Percentiles rank a stretch among this genome's conserved stretches.
phyloP scores from a whole-genome alignment of 1,140 invertebrate genomes.

The Branchinecta lindahli region DNA sequence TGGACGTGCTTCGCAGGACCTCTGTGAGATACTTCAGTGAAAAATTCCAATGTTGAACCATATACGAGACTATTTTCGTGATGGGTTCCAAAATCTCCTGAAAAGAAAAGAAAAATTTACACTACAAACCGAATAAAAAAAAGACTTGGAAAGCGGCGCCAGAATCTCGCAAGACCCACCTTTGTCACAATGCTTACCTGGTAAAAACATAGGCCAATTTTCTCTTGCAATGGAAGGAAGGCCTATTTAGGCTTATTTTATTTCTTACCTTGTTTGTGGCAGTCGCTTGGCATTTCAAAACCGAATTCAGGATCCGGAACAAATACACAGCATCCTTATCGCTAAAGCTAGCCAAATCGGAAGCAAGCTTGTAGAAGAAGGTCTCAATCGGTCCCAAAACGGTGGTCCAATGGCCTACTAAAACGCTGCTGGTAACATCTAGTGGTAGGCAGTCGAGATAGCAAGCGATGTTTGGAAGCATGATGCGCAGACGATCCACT shows the following conservation, averaged over 20 bases:
- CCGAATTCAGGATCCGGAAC: constrained; percentile 65
- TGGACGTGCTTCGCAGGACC: not conserved
- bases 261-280: constrained; percentile 52
- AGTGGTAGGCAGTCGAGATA: constrained; percentile 83
- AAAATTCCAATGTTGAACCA: constrained; percentile 58
- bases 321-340: constrained; percentile 48
- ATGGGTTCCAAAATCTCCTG: constrained; percentile 78
- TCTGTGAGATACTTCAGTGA: constrained; percentile 40
- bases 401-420: constrained; percentile 47
- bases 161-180: too few species aligned
- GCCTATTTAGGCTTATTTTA: too few species aligned
- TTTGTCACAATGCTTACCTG: too few species aligned
- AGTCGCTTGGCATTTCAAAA: constrained; percentile 69
- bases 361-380: constrained; percentile 59
- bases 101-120: not conserved
- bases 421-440: constrained; percentile 53
- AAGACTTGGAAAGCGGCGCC: too few species aligned
- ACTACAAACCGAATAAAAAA: not conserved
- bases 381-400: constrained; percentile 68
- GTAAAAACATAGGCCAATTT: too few species aligned
- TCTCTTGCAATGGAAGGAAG: too few species aligned
- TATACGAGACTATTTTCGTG: constrained; percentile 78
- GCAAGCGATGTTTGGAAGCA: constrained; percentile 73
- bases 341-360: constrained; percentile 53
- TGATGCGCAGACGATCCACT: constrained; percentile 49